A percentile compares a stretch with the other conserved stretches of the same genome.
phyloP scores from a whole-genome alignment of 2,797 vertebrate genomes.

The Takifugu rubripes region DNA sequence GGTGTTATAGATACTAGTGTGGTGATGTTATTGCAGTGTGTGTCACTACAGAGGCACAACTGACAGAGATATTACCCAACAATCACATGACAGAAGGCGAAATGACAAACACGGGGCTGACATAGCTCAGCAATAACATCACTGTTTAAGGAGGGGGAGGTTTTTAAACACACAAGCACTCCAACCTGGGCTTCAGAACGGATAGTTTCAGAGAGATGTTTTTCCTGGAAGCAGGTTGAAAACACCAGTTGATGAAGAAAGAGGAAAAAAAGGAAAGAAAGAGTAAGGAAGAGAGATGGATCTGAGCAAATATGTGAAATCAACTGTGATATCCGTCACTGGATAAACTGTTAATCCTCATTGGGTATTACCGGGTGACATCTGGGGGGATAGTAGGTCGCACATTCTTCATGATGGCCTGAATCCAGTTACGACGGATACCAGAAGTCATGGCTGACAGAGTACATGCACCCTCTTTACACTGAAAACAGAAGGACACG shows the following conservation, averaged over 20 bases:
- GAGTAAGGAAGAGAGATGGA: slow-evolving; percentile 56
- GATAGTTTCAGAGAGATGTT: slow-evolving; percentile 91
- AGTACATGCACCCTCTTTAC: slow-evolving; percentile 88
- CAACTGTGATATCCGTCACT: slow-evolving; percentile 38
- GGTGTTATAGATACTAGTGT: slow-evolving; percentile 5
- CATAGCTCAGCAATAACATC: slow-evolving; percentile 71
- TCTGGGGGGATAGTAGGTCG: slow-evolving; percentile 88
- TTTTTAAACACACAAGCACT: slow-evolving; percentile 77
- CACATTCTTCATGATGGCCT: slow-evolving; percentile 96
- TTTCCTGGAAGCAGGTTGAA: slow-evolving; percentile 82
- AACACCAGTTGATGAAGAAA: slow-evolving; percentile 47
- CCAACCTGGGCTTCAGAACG: slow-evolving; percentile 91
- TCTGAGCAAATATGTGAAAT: slow-evolving; percentile 49
- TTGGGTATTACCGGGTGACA: slow-evolving; percentile 87
- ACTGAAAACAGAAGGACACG: slow-evolving; percentile 71
- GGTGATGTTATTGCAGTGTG: slow-evolving; percentile 36
- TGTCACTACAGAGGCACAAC: slow-evolving; percentile 49
- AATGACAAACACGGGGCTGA: slow-evolving; percentile 70
- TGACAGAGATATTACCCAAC: slow-evolving; percentile 63
- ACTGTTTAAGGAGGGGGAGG: slow-evolving; percentile 43
- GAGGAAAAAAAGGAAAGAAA: slow-evolving; percentile 72
- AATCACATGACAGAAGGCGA: slow-evolving; percentile 64
- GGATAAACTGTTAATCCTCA: slow-evolving; percentile 38
- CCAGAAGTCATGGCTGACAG: slow-evolving; percentile 98
- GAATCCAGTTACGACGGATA: slow-evolving; percentile 98